Evolutionary conservation across 2,113 vertebrate species (phyloP), one percentile per base, ranked within the genome.

Genomic region (Clarias batrachus): DNA sequence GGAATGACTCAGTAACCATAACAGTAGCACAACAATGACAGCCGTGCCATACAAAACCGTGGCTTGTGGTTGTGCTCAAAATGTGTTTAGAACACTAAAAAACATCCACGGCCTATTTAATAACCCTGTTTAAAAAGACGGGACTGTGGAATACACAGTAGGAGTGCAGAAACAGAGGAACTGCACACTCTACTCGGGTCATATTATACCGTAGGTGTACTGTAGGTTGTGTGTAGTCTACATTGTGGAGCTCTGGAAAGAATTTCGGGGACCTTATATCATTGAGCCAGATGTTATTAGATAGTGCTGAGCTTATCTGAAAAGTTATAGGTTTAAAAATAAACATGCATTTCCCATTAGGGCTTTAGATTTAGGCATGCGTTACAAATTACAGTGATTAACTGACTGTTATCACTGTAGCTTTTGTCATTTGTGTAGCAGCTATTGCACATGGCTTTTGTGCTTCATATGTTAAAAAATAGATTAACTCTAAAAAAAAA

Each of bases 1-100:
- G 54, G 54, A 59, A 59, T 59, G 27, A 59, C 57, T 79, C 77
- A 59, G 54, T 79, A 79, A 79, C 77, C 77, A 79, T 79, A 79
- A 33, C 76, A 78, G 52, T 57, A 78, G 25, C 76, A 79, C 57
- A 57, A 59, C 78, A 60, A 60, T 23, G 9, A 33, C 78, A 33
- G n/a, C 33, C 56, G 60, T 60, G 33, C 9, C 57, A 60, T 33
- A 33, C 56, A 37, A 80, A 56, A 78, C 74, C 17, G 14, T 37
- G 30, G 56, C 56, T 37, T 80, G 59, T n/a, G 27, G 7, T 57
- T 78, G 16, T 78, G 25, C n/a, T 23, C 27, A 3, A 33, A 60
- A 80, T 60, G 78, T 80, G 57, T 60, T 60, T 33, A 21, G 16
- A 4, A 60, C 19, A 57, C 54, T 59, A 16, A 27, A 73, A 14